These are phyloP conservation scores for Cataglyphis altisquamis DNA, from an alignment of 2,888 invertebrate genomes.

Conservation along the genomic window DNA sequence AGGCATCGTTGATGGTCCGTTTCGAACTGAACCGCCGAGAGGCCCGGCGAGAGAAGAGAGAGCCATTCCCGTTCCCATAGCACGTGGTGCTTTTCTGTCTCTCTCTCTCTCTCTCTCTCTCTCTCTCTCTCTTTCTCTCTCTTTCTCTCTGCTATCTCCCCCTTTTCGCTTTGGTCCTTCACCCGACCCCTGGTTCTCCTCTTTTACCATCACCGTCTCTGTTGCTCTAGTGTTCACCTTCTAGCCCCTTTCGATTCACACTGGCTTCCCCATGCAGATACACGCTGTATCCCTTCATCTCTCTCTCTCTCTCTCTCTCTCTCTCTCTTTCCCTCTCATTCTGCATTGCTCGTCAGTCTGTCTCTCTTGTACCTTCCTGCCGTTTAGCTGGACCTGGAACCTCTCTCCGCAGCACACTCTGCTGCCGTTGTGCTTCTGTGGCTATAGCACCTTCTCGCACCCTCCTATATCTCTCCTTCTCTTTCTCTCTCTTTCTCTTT, in stretches of 20 bases:
- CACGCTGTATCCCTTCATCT: constrained; percentile 60
- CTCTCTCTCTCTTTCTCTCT: constrained; percentile 61
- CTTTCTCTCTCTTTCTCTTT: constrained; percentile 50
- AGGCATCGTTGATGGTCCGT: constrained; percentile 85
- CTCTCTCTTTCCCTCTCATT: constrained; percentile 49
- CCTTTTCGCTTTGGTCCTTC: constrained; percentile 41
- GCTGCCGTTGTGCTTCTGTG: not conserved
- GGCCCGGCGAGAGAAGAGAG: constrained; percentile 77
- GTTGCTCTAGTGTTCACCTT: constrained; percentile 61
- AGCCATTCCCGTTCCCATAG: constrained; percentile 84
- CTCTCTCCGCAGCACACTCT: not conserved
- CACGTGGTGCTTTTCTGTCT: constrained; percentile 82
- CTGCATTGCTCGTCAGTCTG: constrained; percentile 43
- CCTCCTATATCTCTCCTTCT: constrained; percentile 4
- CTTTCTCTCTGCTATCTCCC: constrained; percentile 33
- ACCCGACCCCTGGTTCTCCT: constrained; percentile 51
- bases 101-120: constrained; percentile 63
- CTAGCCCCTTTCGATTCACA: constrained; percentile 59
- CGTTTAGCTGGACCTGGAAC: constrained; percentile 21
- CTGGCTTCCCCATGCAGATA: constrained; percentile 65
- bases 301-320: constrained; percentile 54
- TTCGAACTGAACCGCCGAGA: constrained; percentile 81
- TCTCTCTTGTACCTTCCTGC: constrained; percentile 21
- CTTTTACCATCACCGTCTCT: constrained; percentile 40
- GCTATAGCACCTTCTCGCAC: constrained; percentile 29